A percentile compares a stretch with the other conserved stretches of the same genome.
Evolutionary conservation across 2,888 invertebrate species (phyloP).

Genomic region (Himalopsyche anomala): DNA sequence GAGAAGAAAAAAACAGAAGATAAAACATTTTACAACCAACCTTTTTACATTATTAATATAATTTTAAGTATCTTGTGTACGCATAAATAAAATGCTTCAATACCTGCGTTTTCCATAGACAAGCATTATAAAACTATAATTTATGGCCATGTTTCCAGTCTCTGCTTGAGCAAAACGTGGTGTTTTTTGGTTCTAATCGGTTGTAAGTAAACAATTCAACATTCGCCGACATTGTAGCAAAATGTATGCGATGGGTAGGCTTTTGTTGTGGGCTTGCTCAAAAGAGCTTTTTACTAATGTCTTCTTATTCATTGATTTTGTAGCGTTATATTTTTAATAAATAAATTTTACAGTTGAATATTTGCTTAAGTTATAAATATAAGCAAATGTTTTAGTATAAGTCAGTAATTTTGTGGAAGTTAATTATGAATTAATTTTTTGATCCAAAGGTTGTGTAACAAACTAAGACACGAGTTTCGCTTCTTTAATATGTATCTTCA

Average conservation of each 20-base stretch:
- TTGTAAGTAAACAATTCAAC: neutral
- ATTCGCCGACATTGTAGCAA: neutral
- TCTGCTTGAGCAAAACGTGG: neutral
- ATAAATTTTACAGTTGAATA: too few relatives aligned
- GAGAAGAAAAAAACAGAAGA: too few relatives aligned
- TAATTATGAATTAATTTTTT: too few relatives aligned
- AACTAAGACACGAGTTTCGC: too few relatives aligned
- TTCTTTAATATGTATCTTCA: too few relatives aligned
- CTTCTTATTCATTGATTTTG: neutral
- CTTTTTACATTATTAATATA: too few relatives aligned
- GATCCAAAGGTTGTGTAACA: too few relatives aligned
- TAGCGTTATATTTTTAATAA: neutral
- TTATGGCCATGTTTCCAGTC: neutral
- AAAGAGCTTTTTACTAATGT: neutral
- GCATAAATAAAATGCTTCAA: neutral
- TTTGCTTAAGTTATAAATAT: too few relatives aligned
- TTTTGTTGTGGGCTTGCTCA: neutral
- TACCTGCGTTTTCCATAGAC: neutral
- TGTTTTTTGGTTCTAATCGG: neutral
- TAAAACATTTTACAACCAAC: too few relatives aligned
- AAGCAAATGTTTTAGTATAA: too few relatives aligned
- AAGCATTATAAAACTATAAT: neutral
- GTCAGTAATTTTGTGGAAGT: too few relatives aligned
- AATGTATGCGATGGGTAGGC: neutral
- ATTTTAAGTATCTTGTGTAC: too few relatives aligned